phyloP scores from a whole-genome alignment of 2,888 invertebrate species.

The Sepioteuthis lessoniana region DNA sequence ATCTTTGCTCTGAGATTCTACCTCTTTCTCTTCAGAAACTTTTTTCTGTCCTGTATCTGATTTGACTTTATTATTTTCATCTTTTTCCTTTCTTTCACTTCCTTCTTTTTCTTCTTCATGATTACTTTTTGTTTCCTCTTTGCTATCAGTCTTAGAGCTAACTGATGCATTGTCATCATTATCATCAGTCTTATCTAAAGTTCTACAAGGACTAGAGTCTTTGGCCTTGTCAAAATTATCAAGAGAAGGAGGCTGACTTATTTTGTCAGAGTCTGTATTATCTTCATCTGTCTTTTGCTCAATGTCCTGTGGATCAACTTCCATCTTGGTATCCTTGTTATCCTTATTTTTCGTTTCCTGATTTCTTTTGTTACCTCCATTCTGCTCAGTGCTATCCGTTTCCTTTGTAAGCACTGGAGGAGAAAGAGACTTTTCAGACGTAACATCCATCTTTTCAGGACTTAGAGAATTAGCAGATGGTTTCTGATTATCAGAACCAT shows the following conservation, averaged over 20 bases:
- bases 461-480: neutral
- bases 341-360: neutral
- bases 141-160: slow-evolving; percentile 7
- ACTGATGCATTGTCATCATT: neutral
- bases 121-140: slow-evolving; percentile 43
- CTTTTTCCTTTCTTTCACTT: neutral
- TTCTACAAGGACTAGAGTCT: neutral
- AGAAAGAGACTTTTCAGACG: neutral
- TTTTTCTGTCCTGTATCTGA: neutral
- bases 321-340: neutral
- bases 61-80: slow-evolving; percentile 41
- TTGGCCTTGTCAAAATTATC: neutral
- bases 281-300: neutral
- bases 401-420: slow-evolving; percentile 34
- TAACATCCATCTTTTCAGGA: slow-evolving; percentile 41
- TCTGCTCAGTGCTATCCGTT: slow-evolving; percentile 70
- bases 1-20: neutral
- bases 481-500: neutral
- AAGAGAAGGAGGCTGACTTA: neutral
- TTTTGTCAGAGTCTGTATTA: neutral
- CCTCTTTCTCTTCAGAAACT: neutral
- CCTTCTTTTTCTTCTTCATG: neutral
- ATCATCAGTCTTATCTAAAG: slow-evolving; percentile 21
- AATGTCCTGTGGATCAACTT: neutral
- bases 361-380: slow-evolving; percentile 72